phyloP scores from a whole-genome alignment of 2,797 vertebrate species.

The Buceros bicornis region DNA sequence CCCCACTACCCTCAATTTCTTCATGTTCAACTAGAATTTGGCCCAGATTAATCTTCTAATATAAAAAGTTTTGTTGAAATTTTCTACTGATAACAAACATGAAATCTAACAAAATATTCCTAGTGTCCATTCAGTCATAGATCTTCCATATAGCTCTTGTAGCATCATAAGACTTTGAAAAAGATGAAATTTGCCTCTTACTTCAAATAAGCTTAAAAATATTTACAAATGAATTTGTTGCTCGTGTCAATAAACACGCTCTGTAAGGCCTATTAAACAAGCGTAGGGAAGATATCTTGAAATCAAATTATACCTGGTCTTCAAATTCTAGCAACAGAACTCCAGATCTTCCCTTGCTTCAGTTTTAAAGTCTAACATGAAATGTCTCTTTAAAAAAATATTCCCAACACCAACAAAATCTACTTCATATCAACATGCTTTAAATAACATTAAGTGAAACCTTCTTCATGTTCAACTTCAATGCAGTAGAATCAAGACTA shows the following conservation, averaged over 20 bases:
- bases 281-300: not conserved
- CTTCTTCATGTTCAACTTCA: not conserved
- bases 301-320: not conserved
- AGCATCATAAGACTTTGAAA: not conserved
- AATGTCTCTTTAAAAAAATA: not conserved
- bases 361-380: not conserved
- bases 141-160: not conserved
- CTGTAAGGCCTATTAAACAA: not conserved
- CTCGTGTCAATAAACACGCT: not conserved
- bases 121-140: not conserved
- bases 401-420: not conserved
- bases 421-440: not conserved
- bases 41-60: not conserved
- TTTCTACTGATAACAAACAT: not conserved
- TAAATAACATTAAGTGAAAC: constrained; percentile 43
- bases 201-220: constrained; percentile 19
- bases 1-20: not conserved
- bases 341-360: not conserved
- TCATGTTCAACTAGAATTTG: not conserved
- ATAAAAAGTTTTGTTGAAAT: not conserved
- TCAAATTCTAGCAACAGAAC: not conserved
- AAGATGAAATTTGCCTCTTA: not conserved
- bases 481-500: not conserved
- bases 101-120: not conserved
- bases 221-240: not conserved